Base-by-base conservation (phyloP, 2,797 vertebrate genomes). In the Lepus oiostolus region DNA sequence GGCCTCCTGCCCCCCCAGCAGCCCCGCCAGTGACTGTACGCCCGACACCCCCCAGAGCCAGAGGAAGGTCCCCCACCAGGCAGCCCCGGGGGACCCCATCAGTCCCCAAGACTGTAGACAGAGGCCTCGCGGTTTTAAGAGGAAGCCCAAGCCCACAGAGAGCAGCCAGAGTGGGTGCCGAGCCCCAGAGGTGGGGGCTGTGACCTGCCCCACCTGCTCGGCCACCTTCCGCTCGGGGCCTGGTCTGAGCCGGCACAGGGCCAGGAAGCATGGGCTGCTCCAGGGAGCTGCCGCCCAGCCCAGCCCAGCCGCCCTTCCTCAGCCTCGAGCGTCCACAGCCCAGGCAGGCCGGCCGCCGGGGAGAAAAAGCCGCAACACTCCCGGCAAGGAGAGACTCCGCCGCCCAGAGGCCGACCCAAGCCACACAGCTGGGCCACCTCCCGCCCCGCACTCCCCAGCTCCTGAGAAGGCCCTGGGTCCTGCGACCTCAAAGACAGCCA, bases 231-330 rank as follows among this genome's bases (percentile, higher is more conserved):
- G 99, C 79, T 99, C 99, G 47, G 97, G 99, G 95, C 99, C 99
- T 0, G 99, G 99, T 76, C 98, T 99, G 97, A 99, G 99, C 97
- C 99, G 99, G 97, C 99, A 99, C 97, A 99, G 99, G 98, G 99
- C 99, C 95, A 99, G 99, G 98, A 99, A 99, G 92, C 99, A 99
- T 93, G 98, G 98, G 90, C 97, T 98, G 67, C 98, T 96, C 95
- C 96, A 96, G 2, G 79, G 98, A 11, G 97, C 98, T 28, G 32
- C 96, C 16, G 10, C 85, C 32, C 95, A 91, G 63, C 58, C 79
- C 3, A 77, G 85, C 52, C 97, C 84, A 72, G 17, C 10, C 0
- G 38, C 74, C 32, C 47, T 24, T 0, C 60, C 93, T 0, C 22
- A 65, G 70, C 58, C 94, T 26, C 22, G 38, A 21, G 96, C 95